Percentiles rank a stretch among this genome's conserved stretches.
Conservation (phyloP, 2,888 invertebrate species). For the Drosophila aldrichi region DNA sequence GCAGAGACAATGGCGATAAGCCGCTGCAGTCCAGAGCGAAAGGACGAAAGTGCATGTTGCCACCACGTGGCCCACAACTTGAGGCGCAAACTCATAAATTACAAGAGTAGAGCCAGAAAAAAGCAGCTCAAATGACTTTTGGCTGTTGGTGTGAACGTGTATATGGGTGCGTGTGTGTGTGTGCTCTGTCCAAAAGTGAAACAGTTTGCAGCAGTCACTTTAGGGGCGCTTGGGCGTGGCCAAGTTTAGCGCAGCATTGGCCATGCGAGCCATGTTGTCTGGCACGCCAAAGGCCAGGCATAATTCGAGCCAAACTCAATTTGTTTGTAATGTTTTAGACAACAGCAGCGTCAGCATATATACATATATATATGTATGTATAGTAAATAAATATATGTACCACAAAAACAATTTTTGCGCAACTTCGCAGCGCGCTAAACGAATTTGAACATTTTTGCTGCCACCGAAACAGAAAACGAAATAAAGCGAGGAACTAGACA, state of each 20-base stretch:
- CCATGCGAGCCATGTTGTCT: constrained; percentile 36
- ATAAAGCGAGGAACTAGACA: background rate
- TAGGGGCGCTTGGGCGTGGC: constrained; percentile 66
- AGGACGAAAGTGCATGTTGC: constrained; percentile 27
- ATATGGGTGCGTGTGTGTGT: background rate
- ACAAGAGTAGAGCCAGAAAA: constrained; percentile 43
- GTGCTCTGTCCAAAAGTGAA: constrained; percentile 59
- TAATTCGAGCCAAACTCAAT: constrained; percentile 77
- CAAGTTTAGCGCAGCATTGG: constrained; percentile 19
- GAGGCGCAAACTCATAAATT: constrained; percentile 80
- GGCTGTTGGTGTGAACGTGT: constrained; percentile 36
- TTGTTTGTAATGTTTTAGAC: constrained; percentile 67
- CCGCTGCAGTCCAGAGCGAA: constrained; percentile 52
- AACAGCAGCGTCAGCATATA: constrained; percentile 38
- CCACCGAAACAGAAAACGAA: constrained; percentile 11
- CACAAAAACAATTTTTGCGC: constrained; percentile 67
- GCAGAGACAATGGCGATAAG: constrained; percentile 75
- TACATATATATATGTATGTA: background rate
- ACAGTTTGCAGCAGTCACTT: constrained; percentile 76
- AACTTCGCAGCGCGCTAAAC: constrained; percentile 74
- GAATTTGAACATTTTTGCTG: constrained; percentile 62
- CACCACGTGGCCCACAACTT: constrained; percentile 67
- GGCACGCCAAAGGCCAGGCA: constrained; percentile 60
- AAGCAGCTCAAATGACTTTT: constrained; percentile 71
- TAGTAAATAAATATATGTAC: constrained; percentile 15